These are phyloP conservation scores for Coluber constrictor DNA, from an alignment of 2,797 vertebrate genomes.

Conservation along the genomic window DNA sequence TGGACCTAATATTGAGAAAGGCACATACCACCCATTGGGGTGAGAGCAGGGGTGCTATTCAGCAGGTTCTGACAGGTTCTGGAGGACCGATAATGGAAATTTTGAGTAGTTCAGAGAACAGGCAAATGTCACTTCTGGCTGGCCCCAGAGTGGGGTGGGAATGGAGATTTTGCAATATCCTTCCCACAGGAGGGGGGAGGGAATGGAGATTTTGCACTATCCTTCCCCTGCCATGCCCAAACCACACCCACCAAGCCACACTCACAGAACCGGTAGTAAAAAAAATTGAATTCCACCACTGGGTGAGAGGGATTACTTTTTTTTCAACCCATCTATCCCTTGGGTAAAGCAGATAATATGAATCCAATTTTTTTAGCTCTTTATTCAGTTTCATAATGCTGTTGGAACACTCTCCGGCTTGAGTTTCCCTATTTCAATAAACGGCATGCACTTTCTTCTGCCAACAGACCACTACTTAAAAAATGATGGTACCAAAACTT, in stretches of 20 bases:
- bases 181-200: too few species aligned
- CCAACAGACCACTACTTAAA: not conserved
- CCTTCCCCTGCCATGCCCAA: too few species aligned
- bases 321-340: not conserved
- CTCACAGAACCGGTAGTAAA: too few species aligned
- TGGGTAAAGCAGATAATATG: not conserved
- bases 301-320: not conserved
- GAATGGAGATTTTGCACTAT: too few species aligned
- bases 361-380: not conserved
- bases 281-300: too few species aligned
- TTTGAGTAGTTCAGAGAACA: too few species aligned
- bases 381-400: not conserved
- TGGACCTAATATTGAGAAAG: not conserved
- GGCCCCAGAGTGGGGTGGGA: too few species aligned
- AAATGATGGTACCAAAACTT: not conserved
- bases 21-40: not conserved
- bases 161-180: too few species aligned
- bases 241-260: too few species aligned
- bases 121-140: too few species aligned
- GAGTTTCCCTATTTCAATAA: not conserved
- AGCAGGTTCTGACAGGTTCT: too few species aligned
- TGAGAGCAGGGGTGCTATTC: not conserved
- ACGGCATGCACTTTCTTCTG: not conserved
- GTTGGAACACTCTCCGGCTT: not conserved
- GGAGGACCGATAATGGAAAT: too few species aligned